Conservation (phyloP, 2,888 invertebrate species). For the Fissipunctia ypsillon region DNA sequence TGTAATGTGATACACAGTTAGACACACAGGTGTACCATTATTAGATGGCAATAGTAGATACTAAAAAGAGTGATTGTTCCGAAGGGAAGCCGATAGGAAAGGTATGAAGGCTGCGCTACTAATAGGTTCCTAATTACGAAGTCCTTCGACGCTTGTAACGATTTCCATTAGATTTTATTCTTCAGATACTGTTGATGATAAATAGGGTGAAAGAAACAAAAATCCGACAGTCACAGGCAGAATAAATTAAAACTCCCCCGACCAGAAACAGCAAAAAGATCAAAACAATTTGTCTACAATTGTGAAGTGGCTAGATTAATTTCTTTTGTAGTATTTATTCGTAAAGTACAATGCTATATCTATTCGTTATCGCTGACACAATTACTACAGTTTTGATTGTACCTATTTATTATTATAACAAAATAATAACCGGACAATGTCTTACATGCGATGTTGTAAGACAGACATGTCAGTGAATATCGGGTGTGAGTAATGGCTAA, state of each 20-base stretch:
- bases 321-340: slow-evolving; percentile 24
- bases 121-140: not conserved
- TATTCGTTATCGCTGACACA: not conserved
- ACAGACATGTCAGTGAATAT: too few relatives aligned
- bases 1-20: too few relatives aligned
- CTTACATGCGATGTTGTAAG: slow-evolving; percentile 3
- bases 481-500: not conserved
- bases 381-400: not conserved
- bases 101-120: too few relatives aligned
- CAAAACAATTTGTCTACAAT: slow-evolving; percentile 30
- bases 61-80: too few relatives aligned
- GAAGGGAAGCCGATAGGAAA: too few relatives aligned
- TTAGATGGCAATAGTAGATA: too few relatives aligned
- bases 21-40: too few relatives aligned
- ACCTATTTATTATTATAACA: not conserved
- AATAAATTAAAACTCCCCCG: slow-evolving; percentile 51
- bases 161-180: not conserved
- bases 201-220: slow-evolving; percentile 3
- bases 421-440: not conserved
- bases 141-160: not conserved
- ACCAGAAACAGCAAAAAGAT: slow-evolving; percentile 45
- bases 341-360: not conserved
- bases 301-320: slow-evolving; percentile 37
- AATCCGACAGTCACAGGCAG: slow-evolving; percentile 10
- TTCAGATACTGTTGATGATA: not conserved